phyloP scores from a whole-genome alignment of 2,797 vertebrate species.

The Danio kyathit region DNA sequence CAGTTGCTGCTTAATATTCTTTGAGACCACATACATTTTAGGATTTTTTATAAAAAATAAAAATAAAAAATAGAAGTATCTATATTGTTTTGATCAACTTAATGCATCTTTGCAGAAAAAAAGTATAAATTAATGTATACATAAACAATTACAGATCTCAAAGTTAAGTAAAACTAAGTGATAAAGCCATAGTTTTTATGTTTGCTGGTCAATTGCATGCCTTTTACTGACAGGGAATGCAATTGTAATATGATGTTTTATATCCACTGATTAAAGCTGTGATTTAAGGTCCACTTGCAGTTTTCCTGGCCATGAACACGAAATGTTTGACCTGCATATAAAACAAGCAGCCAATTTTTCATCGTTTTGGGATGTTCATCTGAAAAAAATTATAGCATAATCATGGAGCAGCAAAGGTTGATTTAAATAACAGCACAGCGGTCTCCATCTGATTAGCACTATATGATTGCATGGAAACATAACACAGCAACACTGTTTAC shows the following conservation, averaged over 20 bases:
- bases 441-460: background rate
- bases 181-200: background rate
- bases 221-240: background rate
- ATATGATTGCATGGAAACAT: background rate
- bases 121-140: no score
- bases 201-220: background rate
- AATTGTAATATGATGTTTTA: background rate
- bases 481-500: background rate
- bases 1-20: background rate
- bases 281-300: background rate
- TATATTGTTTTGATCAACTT: background rate
- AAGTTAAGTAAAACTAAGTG: no score
- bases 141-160: no score
- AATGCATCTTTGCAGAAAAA: no score
- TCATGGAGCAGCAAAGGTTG: background rate
- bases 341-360: background rate
- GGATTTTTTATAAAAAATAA: background rate
- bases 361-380: constrained; percentile 4
- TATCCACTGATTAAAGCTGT: background rate
- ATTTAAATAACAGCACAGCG: background rate
- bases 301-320: background rate
- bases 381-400: background rate
- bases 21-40: background rate
- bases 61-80: background rate
- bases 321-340: background rate